Evolutionary conservation across 1,140 invertebrate species (phyloP).

Genomic region (Brevipalpus yothersi): DNA sequence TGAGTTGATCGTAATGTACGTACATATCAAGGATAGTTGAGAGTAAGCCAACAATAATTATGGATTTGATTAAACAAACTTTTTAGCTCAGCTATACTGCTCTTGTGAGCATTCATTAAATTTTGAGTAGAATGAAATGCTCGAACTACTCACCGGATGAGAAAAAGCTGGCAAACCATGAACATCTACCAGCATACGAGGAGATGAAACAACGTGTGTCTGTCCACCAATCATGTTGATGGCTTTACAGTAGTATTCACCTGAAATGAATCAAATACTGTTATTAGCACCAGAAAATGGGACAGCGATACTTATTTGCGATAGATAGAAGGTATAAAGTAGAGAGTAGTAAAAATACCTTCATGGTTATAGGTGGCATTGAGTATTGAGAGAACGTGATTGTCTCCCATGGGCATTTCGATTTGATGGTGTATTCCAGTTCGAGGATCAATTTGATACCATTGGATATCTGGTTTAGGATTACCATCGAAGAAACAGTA

Average conservation of each 20-base stretch:
- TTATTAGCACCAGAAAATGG: neutral
- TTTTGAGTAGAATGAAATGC: neutral
- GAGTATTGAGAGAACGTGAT: neutral
- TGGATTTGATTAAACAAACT: too few species aligned
- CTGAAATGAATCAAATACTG: neutral
- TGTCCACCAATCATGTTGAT: constrained; percentile 12
- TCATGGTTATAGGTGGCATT: constrained; percentile 5
- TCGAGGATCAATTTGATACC: constrained; percentile 5
- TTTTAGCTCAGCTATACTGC: too few species aligned
- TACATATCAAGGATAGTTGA: too few species aligned
- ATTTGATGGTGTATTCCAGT: neutral
- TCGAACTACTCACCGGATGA: neutral
- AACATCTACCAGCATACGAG: constrained; percentile 12
- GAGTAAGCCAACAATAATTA: too few species aligned
- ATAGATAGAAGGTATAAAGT: neutral
- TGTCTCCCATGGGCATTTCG: neutral
- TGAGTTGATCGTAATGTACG: too few species aligned
- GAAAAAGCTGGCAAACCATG: constrained; percentile 8
- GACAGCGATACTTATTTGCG: neutral
- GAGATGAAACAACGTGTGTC: constrained; percentile 8
- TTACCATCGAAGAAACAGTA: constrained; percentile 6
- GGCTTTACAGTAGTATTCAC: constrained; percentile 14
- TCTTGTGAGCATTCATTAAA: neutral
- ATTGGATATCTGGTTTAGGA: constrained; percentile 3
- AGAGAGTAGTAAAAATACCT: neutral